Percentiles rank a stretch among this genome's conserved stretches.
Conservation (phyloP, 1,140 invertebrate species). For the Bombus waltoni region DNA sequence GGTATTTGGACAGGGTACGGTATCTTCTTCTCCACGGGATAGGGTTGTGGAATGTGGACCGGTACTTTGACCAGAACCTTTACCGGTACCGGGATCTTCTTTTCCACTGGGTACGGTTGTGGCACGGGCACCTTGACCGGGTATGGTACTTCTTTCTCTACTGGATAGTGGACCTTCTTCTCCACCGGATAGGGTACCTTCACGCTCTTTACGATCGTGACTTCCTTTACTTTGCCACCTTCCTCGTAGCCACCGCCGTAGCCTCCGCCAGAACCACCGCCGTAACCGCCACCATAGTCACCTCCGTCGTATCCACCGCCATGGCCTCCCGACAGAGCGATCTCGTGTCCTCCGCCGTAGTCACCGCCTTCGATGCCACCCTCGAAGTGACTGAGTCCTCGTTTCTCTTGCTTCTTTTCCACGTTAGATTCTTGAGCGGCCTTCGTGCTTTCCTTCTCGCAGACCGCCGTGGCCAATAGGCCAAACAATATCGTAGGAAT, state of each 20-base stretch:
- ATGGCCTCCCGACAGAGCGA: constrained; percentile 13
- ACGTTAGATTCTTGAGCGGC: constrained; percentile 70
- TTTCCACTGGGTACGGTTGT: constrained; percentile 87
- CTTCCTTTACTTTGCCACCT: constrained; percentile 79
- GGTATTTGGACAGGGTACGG: constrained; percentile 88
- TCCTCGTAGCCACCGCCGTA: constrained; percentile 57
- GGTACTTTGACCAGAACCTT: constrained; percentile 88
- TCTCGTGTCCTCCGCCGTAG: constrained; percentile 47
- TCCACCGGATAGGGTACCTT: constrained; percentile 85
- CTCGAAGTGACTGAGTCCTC: constrained; percentile 84
- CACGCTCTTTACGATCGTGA: constrained; percentile 86
- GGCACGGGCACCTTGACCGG: constrained; percentile 86
- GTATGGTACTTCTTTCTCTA: constrained; percentile 85
- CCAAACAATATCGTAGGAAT: constrained; percentile 78
- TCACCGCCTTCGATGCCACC: constrained; percentile 70
- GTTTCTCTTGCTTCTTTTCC: constrained; percentile 86
- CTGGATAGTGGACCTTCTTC: constrained; percentile 86
- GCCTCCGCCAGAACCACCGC: constrained; percentile 48
- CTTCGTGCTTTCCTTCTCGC: constrained; percentile 75
- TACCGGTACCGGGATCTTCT: constrained; percentile 86
- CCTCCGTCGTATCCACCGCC: constrained; percentile 23
- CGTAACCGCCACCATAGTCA: constrained; percentile 62
- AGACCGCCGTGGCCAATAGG: constrained; percentile 80
- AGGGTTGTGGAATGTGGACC: constrained; percentile 86
- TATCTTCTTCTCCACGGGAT: constrained; percentile 87